phyloP scores from a whole-genome alignment of 2,888 invertebrate species.

The Calameuta pallipes region DNA sequence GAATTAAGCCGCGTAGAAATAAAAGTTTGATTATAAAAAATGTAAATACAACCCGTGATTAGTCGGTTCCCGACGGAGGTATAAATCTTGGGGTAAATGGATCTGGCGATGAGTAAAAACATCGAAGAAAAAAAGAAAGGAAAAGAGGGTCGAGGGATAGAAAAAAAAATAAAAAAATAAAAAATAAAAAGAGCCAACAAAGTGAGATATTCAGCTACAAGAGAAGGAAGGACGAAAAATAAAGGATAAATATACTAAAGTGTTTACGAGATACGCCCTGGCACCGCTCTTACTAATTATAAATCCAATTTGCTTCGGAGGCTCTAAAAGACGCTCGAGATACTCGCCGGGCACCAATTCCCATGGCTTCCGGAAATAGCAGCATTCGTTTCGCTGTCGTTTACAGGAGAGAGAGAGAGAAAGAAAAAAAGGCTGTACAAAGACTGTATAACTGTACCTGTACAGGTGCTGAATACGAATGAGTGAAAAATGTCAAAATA shows the following conservation, averaged over 20 bases:
- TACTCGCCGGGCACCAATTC: not conserved
- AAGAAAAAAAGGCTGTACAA: not conserved
- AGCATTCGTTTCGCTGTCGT: not conserved
- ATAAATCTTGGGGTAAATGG: constrained; percentile 13
- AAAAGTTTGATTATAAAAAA: constrained; percentile 20
- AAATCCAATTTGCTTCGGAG: constrained; percentile 17
- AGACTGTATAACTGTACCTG: too few relatives aligned
- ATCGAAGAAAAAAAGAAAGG: not conserved
- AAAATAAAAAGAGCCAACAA: not conserved
- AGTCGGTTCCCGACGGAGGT: constrained; percentile 16
- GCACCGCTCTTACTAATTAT: constrained; percentile 8
- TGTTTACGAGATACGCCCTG: not conserved
- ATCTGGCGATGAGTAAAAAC: not conserved
- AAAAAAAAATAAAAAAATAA: too few relatives aligned
- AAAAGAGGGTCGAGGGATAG: too few relatives aligned
- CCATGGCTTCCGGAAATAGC: not conserved
- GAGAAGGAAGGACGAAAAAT: not conserved
- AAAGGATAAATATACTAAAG: not conserved
- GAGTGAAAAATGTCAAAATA: not conserved
- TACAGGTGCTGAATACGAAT: not conserved
- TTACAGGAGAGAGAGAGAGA: not conserved
- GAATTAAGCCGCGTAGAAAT: constrained; percentile 1
- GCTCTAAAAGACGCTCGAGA: not conserved
- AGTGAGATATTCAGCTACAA: not conserved
- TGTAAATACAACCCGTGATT: constrained; percentile 19